phyloP scores from a whole-genome alignment of 2,888 invertebrate species.

The Geotrupes spiniger region DNA sequence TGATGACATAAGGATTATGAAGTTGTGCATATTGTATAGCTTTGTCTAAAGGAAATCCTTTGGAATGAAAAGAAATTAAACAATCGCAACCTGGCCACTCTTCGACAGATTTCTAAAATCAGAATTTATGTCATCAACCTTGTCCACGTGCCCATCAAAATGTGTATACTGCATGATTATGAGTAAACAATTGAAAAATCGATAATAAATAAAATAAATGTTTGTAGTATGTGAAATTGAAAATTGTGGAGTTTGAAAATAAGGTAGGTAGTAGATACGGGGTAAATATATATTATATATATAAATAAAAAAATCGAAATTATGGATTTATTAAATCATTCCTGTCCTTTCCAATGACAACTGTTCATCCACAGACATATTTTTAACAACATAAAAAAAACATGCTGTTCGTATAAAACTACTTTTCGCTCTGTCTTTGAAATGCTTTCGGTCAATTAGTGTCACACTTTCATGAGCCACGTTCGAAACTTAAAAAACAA shows the following conservation, averaged over 20 bases:
- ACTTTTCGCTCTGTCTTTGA: too few relatives aligned
- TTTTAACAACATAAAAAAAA: slow-evolving; percentile 8
- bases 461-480: neutral
- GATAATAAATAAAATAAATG: too few relatives aligned
- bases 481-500: slow-evolving; percentile 7
- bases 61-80: slow-evolving; percentile 96
- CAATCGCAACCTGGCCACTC: slow-evolving; percentile 99
- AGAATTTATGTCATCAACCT: slow-evolving; percentile 11
- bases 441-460: too few relatives aligned
- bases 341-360: neutral
- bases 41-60: slow-evolving; percentile 97
- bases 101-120: slow-evolving; percentile 82
- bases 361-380: slow-evolving; percentile 1
- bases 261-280: slow-evolving; percentile 19
- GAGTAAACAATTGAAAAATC: too few relatives aligned
- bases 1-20: slow-evolving; percentile 93
- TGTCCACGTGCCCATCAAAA: too few relatives aligned
- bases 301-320: neutral
- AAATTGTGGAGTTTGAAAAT: slow-evolving; percentile 3
- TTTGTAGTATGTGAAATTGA: neutral
- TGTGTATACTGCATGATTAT: too few relatives aligned
- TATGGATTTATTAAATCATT: too few relatives aligned
- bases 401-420: slow-evolving; percentile 7
- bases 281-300: slow-evolving; percentile 11
- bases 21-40: slow-evolving; percentile 94